Base-by-base conservation (phyloP, 2,888 invertebrate genomes). In the Apoderus coryli region DNA sequence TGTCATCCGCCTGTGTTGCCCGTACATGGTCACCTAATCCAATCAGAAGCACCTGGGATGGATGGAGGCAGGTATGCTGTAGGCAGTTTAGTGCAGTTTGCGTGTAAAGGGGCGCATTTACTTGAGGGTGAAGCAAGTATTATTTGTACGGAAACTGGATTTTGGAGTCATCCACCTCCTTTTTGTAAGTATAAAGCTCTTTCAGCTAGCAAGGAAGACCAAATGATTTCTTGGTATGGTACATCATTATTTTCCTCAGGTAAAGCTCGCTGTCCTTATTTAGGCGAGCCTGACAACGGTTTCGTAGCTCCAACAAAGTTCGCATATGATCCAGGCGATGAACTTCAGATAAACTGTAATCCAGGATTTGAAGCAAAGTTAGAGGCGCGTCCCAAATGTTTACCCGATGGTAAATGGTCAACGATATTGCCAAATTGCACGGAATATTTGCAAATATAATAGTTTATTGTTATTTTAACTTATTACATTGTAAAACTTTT, bases 81-180 rank as follows among this genome's bases (percentile, higher is more conserved):
- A 1, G 86, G 86, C 2, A 76, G 81, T 35, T 65, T 84, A 33
- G 74, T 85, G 44, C 77, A 76, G 47, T 86, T 82, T 58, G 69
- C 76, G 23, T 80, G 79, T 53, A 63, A 67, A 40, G 72, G 71
- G 27, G 69, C 72, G 12, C 74, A 76, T 53, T 60, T 65, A 38
- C 57, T 73, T n/a, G 58, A 73, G 14, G 88, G 88, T 3, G 82
- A 85, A 53, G 71, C 76, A 1, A 79, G 79, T 38, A 76, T 82
- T 43, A 80, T 85, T 25, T 88, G 88, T 60, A 84, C 81, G 4
- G 86, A 86, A 54, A 78, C 76, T 37, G 86, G 85, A 26, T 77
- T 76, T 50, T 88, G 86, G 88, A 84, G 85, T 2, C 81, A 84
- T 54, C 76, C 79, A 12, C 74, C 82, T 7, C 88, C 88, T 27